Evolutionary conservation across 2,888 invertebrate species (phyloP).

Genomic region (Auanema sp.): DNA sequence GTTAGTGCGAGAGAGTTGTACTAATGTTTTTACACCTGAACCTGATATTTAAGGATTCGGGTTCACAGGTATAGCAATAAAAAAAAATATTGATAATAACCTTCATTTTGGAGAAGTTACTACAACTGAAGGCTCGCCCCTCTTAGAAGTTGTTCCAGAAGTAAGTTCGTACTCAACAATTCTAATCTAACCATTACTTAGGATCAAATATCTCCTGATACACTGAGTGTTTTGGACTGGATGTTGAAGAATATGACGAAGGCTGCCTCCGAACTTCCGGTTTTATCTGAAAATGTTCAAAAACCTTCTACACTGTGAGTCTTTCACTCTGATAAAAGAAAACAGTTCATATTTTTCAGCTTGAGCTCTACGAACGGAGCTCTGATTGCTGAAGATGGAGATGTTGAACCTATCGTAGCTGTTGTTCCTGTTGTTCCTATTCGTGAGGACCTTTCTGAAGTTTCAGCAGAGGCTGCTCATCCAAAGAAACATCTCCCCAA

Average conservation of each 20-base stretch:
- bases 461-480: too few relatives aligned
- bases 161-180: neutral
- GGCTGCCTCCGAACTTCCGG: conserved; percentile 33
- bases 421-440: too few relatives aligned
- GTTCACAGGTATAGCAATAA: conserved; percentile 19
- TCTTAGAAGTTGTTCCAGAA: conserved; percentile 1
- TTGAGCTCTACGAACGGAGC: too few relatives aligned
- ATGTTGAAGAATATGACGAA: conserved; percentile 59
- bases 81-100: neutral
- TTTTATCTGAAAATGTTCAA: too few relatives aligned
- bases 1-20: neutral
- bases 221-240: conserved; percentile 59
- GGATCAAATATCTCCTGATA: conserved; percentile 46
- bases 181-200: neutral
- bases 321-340: too few relatives aligned
- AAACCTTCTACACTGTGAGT: too few relatives aligned
- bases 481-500: too few relatives aligned
- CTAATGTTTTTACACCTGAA: too few relatives aligned
- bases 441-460: too few relatives aligned
- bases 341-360: too few relatives aligned
- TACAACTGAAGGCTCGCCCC: conserved; percentile 13
- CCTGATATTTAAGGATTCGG: conserved; percentile 18
- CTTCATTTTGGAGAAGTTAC: conserved; percentile 15
- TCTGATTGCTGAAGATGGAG: too few relatives aligned
- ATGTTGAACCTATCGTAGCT: too few relatives aligned